phyloP scores from a whole-genome alignment of 2,113 vertebrate genomes.

The Rattus norvegicus region GRCr8 NC_086036.1:60895001-60895500 shows the following conservation, averaged over 20 bases:
- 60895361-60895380: slow-evolving; percentile 15
- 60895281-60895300: not conserved
- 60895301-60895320: slow-evolving; percentile 10
- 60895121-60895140: too few relatives aligned
- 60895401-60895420: not conserved
- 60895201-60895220: not conserved
- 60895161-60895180: not conserved
- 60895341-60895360: slow-evolving; percentile 21
- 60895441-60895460: not conserved
- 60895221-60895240: slow-evolving; percentile 28
- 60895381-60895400: not conserved
- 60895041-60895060: not conserved
- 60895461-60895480: not conserved
- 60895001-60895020: not conserved
- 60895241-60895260: slow-evolving; percentile 20
- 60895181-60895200: not conserved
- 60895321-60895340: slow-evolving; percentile 12
- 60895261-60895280: not conserved
- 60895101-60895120: too few relatives aligned
- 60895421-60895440: not conserved
- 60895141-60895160: not conserved
- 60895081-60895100: not conserved
- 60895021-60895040: not conserved
- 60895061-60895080: not conserved
- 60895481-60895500: not conserved